These are phyloP conservation scores for Glyphotaelius pellucidus DNA, from an alignment of 2,888 invertebrate genomes.

Conservation along the genomic window DNA sequence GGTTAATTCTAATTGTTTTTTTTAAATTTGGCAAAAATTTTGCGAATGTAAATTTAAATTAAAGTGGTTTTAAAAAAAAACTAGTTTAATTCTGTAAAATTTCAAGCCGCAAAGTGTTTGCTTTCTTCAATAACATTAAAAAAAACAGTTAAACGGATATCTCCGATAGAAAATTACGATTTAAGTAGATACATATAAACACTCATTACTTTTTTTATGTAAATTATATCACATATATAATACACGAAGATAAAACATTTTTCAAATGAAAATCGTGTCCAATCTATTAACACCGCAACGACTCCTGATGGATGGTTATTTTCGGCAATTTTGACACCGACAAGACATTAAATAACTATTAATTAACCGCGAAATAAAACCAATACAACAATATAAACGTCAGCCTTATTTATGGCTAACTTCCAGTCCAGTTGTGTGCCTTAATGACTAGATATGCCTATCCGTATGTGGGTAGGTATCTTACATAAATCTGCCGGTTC, in stretches of 20 bases:
- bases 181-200: background rate
- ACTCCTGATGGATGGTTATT: background rate
- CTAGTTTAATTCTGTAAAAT: too few relatives aligned
- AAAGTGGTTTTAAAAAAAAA: too few relatives aligned
- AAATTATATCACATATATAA: background rate
- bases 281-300: background rate
- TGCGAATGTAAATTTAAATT: too few relatives aligned
- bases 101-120: too few relatives aligned
- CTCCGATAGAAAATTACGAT: too few relatives aligned
- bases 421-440: background rate
- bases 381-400: conserved; percentile 9
- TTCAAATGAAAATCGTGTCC: background rate
- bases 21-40: too few relatives aligned
- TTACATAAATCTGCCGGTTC: background rate
- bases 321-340: background rate
- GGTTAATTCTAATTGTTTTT: too few relatives aligned
- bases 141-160: too few relatives aligned
- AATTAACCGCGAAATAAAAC: conserved; percentile 3
- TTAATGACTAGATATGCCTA: background rate
- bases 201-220: background rate
- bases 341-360: conserved; percentile 9
- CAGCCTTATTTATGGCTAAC: background rate
- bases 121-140: too few relatives aligned
- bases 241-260: background rate
- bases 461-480: too few relatives aligned